These are phyloP conservation scores for Idaea aversata DNA, from an alignment of 2,888 invertebrate species.

Conservation along the genomic window DNA sequence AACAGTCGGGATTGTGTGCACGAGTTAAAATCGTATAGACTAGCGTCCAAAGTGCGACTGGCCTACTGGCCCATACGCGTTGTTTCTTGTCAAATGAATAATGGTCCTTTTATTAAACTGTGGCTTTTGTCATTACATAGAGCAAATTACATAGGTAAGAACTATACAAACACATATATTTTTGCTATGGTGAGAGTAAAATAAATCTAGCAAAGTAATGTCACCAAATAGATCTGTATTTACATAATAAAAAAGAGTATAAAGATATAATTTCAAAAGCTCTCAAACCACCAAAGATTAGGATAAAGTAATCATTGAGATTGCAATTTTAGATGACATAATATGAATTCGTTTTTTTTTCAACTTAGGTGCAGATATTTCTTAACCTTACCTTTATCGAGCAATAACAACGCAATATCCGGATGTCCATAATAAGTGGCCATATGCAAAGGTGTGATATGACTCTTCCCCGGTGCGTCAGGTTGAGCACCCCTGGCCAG, in stretches of 20 bases:
- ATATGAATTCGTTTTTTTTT: background rate
- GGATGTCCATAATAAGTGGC: slow-evolving; percentile 98
- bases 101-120: too few species aligned
- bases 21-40: too few species aligned
- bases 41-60: too few species aligned
- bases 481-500: slow-evolving; percentile 93
- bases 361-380: background rate
- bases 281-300: background rate
- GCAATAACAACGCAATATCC: slow-evolving; percentile 91
- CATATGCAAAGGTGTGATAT: slow-evolving; percentile 97
- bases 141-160: too few species aligned
- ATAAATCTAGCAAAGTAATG: background rate
- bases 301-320: background rate
- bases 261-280: background rate
- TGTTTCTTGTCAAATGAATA: too few species aligned
- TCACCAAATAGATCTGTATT: background rate
- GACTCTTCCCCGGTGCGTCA: slow-evolving; percentile 94
- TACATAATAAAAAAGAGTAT: background rate
- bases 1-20: too few species aligned
- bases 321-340: background rate
- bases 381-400: slow-evolving; percentile 87
- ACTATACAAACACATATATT: too few species aligned
- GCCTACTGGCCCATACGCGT: too few species aligned
- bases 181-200: too few species aligned
- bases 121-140: too few species aligned